Base-by-base conservation (phyloP, 35 echinoderm and acorn worm species). In the Apostichopus californicus region DNA sequence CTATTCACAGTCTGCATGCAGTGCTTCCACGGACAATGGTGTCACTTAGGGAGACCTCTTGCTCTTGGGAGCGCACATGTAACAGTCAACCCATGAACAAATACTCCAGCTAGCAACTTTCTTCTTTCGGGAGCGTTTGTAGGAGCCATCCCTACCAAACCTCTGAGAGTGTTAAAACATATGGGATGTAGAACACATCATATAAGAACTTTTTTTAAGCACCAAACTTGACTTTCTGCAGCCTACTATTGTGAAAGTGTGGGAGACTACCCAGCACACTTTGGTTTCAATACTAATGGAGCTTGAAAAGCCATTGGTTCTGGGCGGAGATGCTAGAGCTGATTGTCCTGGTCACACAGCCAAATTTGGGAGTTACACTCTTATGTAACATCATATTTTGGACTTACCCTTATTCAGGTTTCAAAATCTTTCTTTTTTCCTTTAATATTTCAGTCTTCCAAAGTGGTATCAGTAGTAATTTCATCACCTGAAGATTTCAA, bases 81-180 rank as follows among this genome's bases (percentile, higher is more conserved):
- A 55, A 20, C 23, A 96, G 95, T 56, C 92, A 96, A 21, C 92
- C 95, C 0, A 15, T 86, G 5, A 91, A 82, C 90, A 5, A 73
- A 83, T 56, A 87, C 81, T 2, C 95, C 95, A 52, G 94, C 94
- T 8, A 92, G 92, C 28, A 96, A 96, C 73, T 72, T 96, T 79
- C 73, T 93, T 2, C 54, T 96, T 28, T 96, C 87, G 15, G 83
- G 83, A 56, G 83, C 94, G 1, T 95, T 95, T 81, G 72, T 91
- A 1, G 90, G 94, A 71, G 90, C 90, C 9, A 92, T 90, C 79
- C 56, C 73, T 1, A 70, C 91, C 9, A 89, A 95, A 77, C 80
- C 77, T 9, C 72, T 95, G 5, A 5, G 79, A 59, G 89, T 94
- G 34, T 23, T 94, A 5, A 8, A 15, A 55, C 58, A 57, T 54